phyloP scores from a whole-genome alignment of 1,140 invertebrate genomes.

The Musca domestica region DNA sequence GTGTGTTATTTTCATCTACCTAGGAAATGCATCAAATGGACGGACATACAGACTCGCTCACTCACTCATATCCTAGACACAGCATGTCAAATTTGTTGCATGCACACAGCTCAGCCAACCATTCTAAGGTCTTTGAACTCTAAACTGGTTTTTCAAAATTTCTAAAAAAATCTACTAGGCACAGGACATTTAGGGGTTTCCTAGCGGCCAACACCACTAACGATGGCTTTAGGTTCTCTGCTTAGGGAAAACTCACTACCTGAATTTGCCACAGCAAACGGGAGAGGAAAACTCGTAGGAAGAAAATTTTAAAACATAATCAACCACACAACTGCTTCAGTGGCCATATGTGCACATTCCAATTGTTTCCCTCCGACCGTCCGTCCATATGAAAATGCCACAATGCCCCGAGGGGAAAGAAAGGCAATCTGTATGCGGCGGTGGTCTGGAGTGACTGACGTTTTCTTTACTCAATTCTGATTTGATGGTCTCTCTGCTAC shows the following conservation, averaged over 20 bases:
- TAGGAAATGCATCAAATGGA: neutral
- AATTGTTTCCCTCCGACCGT: neutral
- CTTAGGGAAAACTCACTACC: neutral
- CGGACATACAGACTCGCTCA: too few relatives aligned
- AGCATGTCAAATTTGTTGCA: slow-evolving; percentile 16
- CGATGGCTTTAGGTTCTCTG: neutral
- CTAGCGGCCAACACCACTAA: neutral
- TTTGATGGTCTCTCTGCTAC: too few relatives aligned
- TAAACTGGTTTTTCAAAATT: neutral
- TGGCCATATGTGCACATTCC: slow-evolving; percentile 17
- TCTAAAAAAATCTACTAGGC: neutral
- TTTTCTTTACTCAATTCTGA: too few relatives aligned
- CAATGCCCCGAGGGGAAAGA: too few relatives aligned
- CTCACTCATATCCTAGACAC: slow-evolving; percentile 1
- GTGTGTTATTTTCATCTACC: neutral
- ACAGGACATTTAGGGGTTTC: slow-evolving; percentile 18
- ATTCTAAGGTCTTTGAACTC: slow-evolving; percentile 10
- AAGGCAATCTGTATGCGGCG: too few relatives aligned
- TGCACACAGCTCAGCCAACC: neutral
- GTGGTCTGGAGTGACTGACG: too few relatives aligned
- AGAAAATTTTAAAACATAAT: neutral
- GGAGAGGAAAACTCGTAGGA: too few relatives aligned
- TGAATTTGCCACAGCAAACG: too few relatives aligned
- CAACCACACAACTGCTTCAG: slow-evolving; percentile 4
- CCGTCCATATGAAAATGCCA: too few relatives aligned